Base-by-base conservation (phyloP, 2,113 vertebrate species). In the Eublepharis macularius region DNA sequence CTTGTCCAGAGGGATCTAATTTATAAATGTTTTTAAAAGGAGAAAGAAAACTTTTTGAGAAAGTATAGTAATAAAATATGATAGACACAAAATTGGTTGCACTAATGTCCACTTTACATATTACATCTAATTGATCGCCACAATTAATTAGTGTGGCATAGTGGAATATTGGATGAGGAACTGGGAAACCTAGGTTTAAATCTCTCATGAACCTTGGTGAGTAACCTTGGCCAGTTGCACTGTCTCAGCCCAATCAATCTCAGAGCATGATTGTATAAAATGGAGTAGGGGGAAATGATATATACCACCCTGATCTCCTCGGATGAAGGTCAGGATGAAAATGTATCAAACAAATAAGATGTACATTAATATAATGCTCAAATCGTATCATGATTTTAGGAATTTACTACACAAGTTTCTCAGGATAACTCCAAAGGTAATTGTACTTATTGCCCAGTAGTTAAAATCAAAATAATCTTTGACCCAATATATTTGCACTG, bases 401-500 rank as follows among this genome's bases (percentile, higher is more conserved):
- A 49, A 51, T 24, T 60, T 65, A n/a, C 65, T 63, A 74, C 19
- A 45, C 24, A 87, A 75, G 77, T 82, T 76, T 17, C 32, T 76
- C 26, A 2, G 65, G 54, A 68, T 69, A 43, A 29, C 6, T 41
- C 32, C 60, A 68, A 26, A 43, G 34, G 11, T 43, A 54, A 68
- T 34, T 68, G 68, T 11, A 57, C 14, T 39, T 14, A 32, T 45
- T 70, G 12, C 60, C 5, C 45, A 57, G 60, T 34, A n/a, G 36
- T 45, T 0, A 0, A 2, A 0, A 26, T 77, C 7, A 1, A 1
- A 0, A 89, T 41, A 68, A 0, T 0, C 36, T 2, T 32, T 1
- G 32, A 2, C 51, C 73, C 0, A 0, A 24, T 54, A 39, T 41
- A 6, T 41, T 74, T 39, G 17, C 51, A 39, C 26, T 65, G 63